Percentiles rank a stretch among this genome's conserved stretches.
Evolutionary conservation across 2,888 invertebrate species (phyloP).

Genomic region (Pollenia amentaria): DNA sequence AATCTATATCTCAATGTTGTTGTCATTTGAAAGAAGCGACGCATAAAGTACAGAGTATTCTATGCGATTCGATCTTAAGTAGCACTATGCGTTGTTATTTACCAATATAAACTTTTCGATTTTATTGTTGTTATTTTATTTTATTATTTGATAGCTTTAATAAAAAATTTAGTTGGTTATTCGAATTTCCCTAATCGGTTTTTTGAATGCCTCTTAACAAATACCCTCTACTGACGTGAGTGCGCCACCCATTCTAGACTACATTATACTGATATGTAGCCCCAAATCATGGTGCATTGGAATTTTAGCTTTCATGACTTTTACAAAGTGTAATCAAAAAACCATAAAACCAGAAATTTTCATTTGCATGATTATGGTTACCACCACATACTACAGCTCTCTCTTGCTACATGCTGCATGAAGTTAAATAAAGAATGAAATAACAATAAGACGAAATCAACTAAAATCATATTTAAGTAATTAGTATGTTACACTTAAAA

Average conservation of each 20-base stretch:
- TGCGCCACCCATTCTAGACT: constrained; percentile 24
- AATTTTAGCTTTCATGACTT: constrained; percentile 51
- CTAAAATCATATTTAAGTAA: constrained; percentile 72
- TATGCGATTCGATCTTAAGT: too few species aligned
- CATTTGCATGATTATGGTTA: constrained; percentile 71
- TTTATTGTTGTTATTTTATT: too few species aligned
- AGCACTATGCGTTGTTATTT: too few species aligned
- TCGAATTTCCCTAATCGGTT: too few species aligned
- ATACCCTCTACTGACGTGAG: background rate
- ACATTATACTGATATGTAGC: background rate
- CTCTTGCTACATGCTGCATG: constrained; percentile 26
- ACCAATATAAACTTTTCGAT: too few species aligned
- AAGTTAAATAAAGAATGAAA: constrained; percentile 23
- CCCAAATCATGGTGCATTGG: constrained; percentile 30
- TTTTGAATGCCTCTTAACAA: background rate
- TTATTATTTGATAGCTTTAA: too few species aligned
- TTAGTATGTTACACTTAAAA: constrained; percentile 70
- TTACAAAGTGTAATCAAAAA: constrained; percentile 70
- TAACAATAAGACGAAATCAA: constrained; percentile 42
- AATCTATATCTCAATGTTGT: too few species aligned
- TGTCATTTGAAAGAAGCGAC: too few species aligned
- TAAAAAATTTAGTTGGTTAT: too few species aligned
- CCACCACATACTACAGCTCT: constrained; percentile 13
- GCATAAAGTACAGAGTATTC: too few species aligned
- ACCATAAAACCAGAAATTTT: constrained; percentile 71